These are phyloP conservation scores for Ommatoiulus sabulosus DNA, from an alignment of 2,888 invertebrate genomes.

Conservation along the genomic window DNA sequence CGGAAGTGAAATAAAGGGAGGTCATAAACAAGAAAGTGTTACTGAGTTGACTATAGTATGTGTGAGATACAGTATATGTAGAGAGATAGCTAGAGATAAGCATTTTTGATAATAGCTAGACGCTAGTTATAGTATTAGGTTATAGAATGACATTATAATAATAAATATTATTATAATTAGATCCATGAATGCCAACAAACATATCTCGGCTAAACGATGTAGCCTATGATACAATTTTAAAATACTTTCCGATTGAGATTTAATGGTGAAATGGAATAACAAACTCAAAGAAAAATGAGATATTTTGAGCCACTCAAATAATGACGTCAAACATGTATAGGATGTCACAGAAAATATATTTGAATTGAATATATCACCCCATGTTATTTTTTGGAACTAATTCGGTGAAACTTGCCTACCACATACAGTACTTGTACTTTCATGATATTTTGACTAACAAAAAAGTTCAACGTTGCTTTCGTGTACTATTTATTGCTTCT, in stretches of 20 bases:
- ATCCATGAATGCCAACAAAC: conserved; percentile 41
- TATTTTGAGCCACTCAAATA: conserved; percentile 41
- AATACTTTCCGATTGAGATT: conserved; percentile 32
- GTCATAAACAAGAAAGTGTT: conserved; percentile 1
- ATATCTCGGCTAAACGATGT: conserved; percentile 32
- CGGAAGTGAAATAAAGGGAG: background rate
- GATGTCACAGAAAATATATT: background rate
- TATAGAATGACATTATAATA: conserved; percentile 38
- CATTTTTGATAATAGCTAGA: conserved; percentile 20
- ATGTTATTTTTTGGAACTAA: background rate
- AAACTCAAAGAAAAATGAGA: conserved; percentile 4
- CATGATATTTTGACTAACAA: background rate
- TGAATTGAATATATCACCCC: background rate
- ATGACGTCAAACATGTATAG: background rate
- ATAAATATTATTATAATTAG: conserved; percentile 45
- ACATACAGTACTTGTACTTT: too few species aligned
- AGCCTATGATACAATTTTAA: conserved; percentile 19
- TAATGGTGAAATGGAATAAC: conserved; percentile 42
- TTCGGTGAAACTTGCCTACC: background rate
- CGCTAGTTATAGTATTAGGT: conserved; percentile 17
- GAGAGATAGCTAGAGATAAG: conserved; percentile 47
- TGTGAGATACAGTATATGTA: conserved; percentile 16
- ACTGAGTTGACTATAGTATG: conserved; percentile 5
- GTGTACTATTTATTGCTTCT: conserved; percentile 1
- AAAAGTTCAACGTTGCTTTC: background rate